phyloP scores from a whole-genome alignment of 2,113 vertebrate species.

The Dermatemys mawii region DNA sequence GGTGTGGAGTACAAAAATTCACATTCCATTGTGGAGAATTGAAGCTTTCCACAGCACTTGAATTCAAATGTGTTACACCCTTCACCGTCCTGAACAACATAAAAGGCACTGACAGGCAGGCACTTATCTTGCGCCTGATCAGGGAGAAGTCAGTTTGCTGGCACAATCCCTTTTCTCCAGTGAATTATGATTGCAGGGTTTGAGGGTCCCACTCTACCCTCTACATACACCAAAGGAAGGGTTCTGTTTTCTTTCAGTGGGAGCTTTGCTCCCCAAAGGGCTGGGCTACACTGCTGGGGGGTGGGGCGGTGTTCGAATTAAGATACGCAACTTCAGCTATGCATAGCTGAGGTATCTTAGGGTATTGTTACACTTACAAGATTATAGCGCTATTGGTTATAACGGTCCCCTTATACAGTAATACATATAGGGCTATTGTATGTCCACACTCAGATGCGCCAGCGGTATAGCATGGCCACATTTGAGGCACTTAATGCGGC shows the following conservation, averaged over 20 bases:
- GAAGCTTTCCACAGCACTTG: background rate
- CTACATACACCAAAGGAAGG: background rate
- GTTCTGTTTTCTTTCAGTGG: background rate
- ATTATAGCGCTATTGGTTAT: too few species aligned
- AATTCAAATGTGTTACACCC: background rate
- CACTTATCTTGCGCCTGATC: background rate
- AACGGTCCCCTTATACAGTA: too few species aligned
- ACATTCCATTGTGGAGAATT: background rate
- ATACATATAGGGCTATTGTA: too few species aligned
- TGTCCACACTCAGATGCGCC: too few species aligned
- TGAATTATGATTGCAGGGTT: background rate
- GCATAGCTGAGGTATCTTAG: too few species aligned
- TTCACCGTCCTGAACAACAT: background rate
- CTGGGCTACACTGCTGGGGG: too few species aligned
- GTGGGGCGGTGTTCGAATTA: too few species aligned
- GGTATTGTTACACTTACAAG: too few species aligned
- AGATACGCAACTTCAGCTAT: too few species aligned
- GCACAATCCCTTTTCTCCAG: background rate
- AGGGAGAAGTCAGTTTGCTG: background rate
- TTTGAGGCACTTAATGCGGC: too few species aligned
- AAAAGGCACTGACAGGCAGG: background rate
- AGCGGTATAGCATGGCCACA: too few species aligned
- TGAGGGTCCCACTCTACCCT: background rate
- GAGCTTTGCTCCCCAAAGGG: background rate
- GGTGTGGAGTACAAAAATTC: too few species aligned